A percentile compares a stretch with the other conserved stretches of the same genome.
Evolutionary conservation across 2,888 invertebrate genomes (phyloP).

Genomic region (Lasioglossum villosulum): DNA sequence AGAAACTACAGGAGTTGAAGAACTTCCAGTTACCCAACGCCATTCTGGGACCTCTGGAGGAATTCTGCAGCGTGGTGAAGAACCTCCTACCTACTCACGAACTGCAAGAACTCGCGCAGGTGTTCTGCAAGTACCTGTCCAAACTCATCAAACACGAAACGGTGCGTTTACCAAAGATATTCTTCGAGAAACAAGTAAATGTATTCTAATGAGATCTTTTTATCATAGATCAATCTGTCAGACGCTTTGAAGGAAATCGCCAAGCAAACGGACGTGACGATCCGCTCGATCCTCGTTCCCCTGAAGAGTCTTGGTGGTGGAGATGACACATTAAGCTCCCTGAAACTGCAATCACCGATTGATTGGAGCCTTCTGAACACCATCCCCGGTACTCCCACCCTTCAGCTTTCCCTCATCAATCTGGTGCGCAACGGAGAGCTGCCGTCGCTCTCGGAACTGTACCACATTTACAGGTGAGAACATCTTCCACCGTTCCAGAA

Average conservation of each 20-base stretch:
- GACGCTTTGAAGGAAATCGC: slow-evolving; percentile 88
- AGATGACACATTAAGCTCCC: slow-evolving; percentile 81
- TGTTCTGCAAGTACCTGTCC: slow-evolving; percentile 87
- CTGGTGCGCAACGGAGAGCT: slow-evolving; percentile 87
- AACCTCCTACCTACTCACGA: slow-evolving; percentile 88
- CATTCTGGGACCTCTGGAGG: no score
- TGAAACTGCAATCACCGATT: slow-evolving; percentile 82
- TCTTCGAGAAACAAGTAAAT: not conserved
- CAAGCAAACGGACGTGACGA: slow-evolving; percentile 86
- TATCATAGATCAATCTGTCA: slow-evolving; percentile 87
- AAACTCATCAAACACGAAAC: slow-evolving; percentile 84
- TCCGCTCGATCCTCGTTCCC: slow-evolving; percentile 86
- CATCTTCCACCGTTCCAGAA: not conserved
- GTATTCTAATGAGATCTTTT: not conserved
- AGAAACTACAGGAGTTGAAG: slow-evolving; percentile 82
- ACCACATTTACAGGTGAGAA: slow-evolving; percentile 86
- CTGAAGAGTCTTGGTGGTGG: slow-evolving; percentile 80
- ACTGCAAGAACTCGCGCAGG: slow-evolving; percentile 87
- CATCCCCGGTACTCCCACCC: slow-evolving; percentile 86
- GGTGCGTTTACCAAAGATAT: slow-evolving; percentile 80
- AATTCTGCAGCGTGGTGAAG: slow-evolving; percentile 86
- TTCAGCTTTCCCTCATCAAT: slow-evolving; percentile 87
- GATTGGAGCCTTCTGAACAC: slow-evolving; percentile 83
- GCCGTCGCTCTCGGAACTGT: slow-evolving; percentile 86
- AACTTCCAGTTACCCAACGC: slow-evolving; percentile 82